These are phyloP conservation scores for Lutjanus erythropterus DNA, from an alignment of 2,113 vertebrate species.

Conservation along the genomic window DNA sequence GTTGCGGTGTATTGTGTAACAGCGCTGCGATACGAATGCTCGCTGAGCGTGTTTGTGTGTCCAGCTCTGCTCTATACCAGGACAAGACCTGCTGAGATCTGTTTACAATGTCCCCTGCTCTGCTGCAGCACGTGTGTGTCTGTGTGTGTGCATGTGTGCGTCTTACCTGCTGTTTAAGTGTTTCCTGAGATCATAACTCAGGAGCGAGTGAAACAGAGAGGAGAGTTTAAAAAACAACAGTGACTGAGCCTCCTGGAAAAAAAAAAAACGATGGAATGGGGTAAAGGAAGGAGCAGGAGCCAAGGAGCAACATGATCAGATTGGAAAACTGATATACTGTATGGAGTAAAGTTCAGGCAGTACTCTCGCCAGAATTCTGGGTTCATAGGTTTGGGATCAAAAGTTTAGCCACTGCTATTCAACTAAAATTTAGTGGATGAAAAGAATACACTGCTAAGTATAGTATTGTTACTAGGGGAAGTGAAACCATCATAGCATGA, in stretches of 20 bases:
- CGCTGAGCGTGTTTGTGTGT: constrained; percentile 35
- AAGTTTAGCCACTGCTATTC: background rate
- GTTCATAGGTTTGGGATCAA: background rate
- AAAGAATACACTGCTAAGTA: too few relatives aligned
- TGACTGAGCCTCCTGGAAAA: background rate
- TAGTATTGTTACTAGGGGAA: too few relatives aligned
- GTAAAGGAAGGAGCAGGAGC: background rate
- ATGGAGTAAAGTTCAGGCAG: background rate
- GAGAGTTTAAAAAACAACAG: background rate
- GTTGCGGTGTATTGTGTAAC: constrained; percentile 49
- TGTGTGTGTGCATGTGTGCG: background rate
- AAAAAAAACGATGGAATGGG: background rate
- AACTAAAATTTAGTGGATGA: background rate
- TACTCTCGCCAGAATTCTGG: background rate
- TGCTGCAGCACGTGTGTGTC: constrained; percentile 12
- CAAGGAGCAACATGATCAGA: background rate
- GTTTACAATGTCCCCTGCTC: constrained; percentile 45
- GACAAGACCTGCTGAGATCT: constrained; percentile 45
- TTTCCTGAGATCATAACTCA: constrained; percentile 37
- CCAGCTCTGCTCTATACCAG: constrained; percentile 21
- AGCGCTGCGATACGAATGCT: constrained; percentile 15
- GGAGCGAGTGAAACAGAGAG: background rate
- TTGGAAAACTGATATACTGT: background rate
- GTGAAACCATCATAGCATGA: too few relatives aligned
- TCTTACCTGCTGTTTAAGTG: constrained; percentile 39